phyloP scores from a whole-genome alignment of 2,888 invertebrate genomes.

The Allacma fusca region DNA sequence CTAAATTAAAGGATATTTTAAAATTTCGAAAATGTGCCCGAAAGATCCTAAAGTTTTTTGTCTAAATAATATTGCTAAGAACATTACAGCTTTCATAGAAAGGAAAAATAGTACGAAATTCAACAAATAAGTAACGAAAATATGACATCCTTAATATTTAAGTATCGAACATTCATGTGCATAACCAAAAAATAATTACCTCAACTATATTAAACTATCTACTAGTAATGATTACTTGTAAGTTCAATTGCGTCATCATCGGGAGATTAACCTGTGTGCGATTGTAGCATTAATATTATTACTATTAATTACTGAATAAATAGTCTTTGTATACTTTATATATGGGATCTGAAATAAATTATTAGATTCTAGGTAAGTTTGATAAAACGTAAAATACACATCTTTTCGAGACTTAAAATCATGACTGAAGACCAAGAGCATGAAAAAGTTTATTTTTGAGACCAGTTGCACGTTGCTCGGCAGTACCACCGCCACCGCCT shows the following conservation, averaged over 20 bases:
- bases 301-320: neutral
- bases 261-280: neutral
- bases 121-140: no score
- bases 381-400: neutral
- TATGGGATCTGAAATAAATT: neutral
- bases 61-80: no score
- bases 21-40: no score
- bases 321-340: neutral
- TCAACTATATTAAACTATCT: no score
- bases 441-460: conserved; percentile 86
- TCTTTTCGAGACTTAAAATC: conserved; percentile 25
- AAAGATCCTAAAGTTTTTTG: no score
- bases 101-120: no score
- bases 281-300: neutral
- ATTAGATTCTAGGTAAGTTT: neutral
- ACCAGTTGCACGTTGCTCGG: conserved; percentile 70
- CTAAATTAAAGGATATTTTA: no score
- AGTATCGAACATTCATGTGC: no score
- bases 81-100: no score
- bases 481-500: conserved; percentile 66
- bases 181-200: no score
- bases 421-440: conserved; percentile 82
- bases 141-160: no score
- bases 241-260: neutral
- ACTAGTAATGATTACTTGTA: neutral